Evolutionary conservation across 1,140 invertebrate genomes (phyloP), one percentile per base, ranked within the genome.

Genomic region (Ceratoteleas bidentatus): DNA sequence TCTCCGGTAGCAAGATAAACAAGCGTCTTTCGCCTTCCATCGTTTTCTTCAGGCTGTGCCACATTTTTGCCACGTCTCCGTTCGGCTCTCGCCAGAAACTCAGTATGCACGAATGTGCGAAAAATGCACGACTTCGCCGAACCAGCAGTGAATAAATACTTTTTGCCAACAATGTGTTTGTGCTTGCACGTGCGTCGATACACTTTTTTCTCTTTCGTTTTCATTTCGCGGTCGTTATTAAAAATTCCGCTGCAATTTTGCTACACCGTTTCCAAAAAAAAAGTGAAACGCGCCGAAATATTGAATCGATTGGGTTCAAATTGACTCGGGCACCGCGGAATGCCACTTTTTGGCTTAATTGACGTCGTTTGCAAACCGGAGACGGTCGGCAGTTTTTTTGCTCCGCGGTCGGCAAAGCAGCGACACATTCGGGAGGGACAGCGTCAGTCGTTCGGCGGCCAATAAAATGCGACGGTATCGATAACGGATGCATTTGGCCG

Each of bases 1-100:
- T 85, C 68, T 81, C 87, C 84, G 81, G 87, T 88, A 87, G 88
- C 85, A 88, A 88, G 86, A 88, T 86, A 88, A 88, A 88, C 86
- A 89, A 74, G 84, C 84, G 82, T 83, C 83, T 83, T 80, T 83
- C 60, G 53, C 50, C 64, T 56, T 85, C 53, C 36, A 24, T 72
- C 38, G 66, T 66, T 74, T 53, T 73, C 66, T 43, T 56, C 9
- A 49, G 24, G 57, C 16, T 77, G 58, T 78, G 43, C 66, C 60
- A 61, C 57, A 84, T 80, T 81, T 68, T 76, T 58, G 57, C 57
- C 78, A 62, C 83, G 78, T 60, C 58, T 83, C 73, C 64, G 74
- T 84, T 70, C 70, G 62, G 77, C 56, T 57, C 74, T 70, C 60
- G 56, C 77, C 54, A 53, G 57, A 56, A 50, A 57, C 54, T 50